Conservation (phyloP, 2,113 vertebrate species). For the Embiotoca jacksoni region DNA sequence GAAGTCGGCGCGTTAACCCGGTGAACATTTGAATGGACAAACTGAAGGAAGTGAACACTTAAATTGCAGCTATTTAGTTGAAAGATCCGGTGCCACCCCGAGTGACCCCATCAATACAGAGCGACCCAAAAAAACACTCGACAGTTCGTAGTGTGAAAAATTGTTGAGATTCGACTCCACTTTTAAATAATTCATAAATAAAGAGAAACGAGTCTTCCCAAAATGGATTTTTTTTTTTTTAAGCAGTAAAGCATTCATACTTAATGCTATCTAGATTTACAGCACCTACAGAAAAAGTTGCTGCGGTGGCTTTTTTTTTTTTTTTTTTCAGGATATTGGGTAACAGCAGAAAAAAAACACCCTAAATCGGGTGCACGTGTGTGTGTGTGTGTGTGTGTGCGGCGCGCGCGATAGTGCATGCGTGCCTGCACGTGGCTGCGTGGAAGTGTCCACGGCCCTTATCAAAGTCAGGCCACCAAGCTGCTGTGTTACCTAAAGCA, state of each 20-base stretch:
- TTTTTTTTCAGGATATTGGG: slow-evolving; percentile 22
- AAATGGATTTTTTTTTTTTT: too few species aligned
- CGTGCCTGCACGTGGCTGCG: not conserved
- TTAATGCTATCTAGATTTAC: slow-evolving; percentile 5
- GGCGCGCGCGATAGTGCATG: not conserved
- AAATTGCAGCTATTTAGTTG: too few species aligned
- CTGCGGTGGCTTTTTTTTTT: slow-evolving; percentile 50
- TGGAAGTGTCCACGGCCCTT: slow-evolving; percentile 19
- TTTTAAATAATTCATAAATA: too few species aligned
- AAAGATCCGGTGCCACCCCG: too few species aligned
- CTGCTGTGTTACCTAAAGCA: slow-evolving; percentile 71
- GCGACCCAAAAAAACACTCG: too few species aligned
- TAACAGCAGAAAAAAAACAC: slow-evolving; percentile 25
- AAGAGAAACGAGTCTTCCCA: too few species aligned
- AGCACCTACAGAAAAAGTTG: slow-evolving; percentile 20
- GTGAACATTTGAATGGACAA: too few species aligned
- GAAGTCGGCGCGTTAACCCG: too few species aligned
- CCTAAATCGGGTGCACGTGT: not conserved
- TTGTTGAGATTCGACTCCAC: too few species aligned
- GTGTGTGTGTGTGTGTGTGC: not conserved
- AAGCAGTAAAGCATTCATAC: not conserved
- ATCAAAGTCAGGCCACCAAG: slow-evolving; percentile 38
- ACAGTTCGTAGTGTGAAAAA: too few species aligned
- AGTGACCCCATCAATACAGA: too few species aligned
- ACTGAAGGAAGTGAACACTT: too few species aligned